These are phyloP conservation scores for Morinoia aosen DNA, from an alignment of 2,888 invertebrate species.

Conservation along the genomic window DNA sequence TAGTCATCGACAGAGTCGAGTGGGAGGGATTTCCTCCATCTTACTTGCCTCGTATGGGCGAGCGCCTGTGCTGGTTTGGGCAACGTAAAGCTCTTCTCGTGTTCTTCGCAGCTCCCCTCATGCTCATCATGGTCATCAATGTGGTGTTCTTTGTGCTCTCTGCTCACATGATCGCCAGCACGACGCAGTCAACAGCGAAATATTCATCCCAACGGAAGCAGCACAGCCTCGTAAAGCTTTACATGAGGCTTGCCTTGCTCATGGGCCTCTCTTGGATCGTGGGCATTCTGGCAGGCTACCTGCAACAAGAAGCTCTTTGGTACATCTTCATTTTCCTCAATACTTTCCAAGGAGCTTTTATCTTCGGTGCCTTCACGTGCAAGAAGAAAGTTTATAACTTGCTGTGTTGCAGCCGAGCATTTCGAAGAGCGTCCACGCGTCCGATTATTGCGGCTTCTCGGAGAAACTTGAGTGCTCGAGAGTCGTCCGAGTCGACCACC, in stretches of 20 bases:
- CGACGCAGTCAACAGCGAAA: conserved; percentile 70
- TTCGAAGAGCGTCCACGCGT: neutral
- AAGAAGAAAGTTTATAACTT: conserved; percentile 71
- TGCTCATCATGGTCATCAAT: conserved; percentile 72
- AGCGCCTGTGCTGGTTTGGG: conserved; percentile 74
- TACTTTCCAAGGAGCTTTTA: conserved; percentile 74
- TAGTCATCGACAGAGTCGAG: conserved; percentile 70
- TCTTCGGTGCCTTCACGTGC: conserved; percentile 74
- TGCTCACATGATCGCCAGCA: conserved; percentile 72
- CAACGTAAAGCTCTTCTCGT: conserved; percentile 73
- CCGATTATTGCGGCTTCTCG: neutral
- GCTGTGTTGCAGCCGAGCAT: conserved; percentile 29
- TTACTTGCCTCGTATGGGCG: conserved; percentile 73
- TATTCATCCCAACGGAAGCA: conserved; percentile 62
- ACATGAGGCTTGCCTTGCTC: conserved; percentile 73
- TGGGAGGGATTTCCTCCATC: conserved; percentile 66
- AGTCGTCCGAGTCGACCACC: conserved; percentile 1
- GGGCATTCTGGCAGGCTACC: conserved; percentile 73
- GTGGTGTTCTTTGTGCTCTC: conserved; percentile 72
- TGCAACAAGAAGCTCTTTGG: conserved; percentile 72
- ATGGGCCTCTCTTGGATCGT: conserved; percentile 74
- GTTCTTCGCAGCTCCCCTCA: conserved; percentile 74
- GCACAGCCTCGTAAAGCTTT: conserved; percentile 71
- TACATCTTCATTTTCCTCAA: conserved; percentile 73
- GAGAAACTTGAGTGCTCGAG: conserved; percentile 39